Percentiles rank a stretch among this genome's conserved stretches.
Conservation (phyloP, 2,113 vertebrate species). For the Pteropus alecto region DNA sequence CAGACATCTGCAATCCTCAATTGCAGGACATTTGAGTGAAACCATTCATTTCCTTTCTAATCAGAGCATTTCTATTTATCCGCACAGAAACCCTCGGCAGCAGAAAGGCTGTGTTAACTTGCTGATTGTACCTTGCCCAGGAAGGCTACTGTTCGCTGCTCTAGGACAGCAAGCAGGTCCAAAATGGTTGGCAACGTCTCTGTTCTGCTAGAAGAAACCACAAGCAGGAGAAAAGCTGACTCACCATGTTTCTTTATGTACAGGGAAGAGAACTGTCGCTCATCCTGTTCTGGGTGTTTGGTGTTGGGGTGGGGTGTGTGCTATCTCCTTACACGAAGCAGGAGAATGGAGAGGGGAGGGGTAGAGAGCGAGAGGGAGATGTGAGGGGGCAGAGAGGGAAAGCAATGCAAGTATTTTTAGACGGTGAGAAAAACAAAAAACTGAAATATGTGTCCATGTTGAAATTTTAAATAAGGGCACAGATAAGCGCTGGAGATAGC, state of each 20-base stretch:
- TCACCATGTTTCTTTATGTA: neutral
- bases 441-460: neutral
- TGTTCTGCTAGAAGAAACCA: conserved; percentile 11
- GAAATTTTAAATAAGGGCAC: neutral
- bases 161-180: neutral
- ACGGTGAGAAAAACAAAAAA: neutral
- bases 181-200: neutral
- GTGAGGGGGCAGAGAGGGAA: neutral
- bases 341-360: neutral
- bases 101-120: conserved; percentile 14
- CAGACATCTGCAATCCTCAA: conserved; percentile 49
- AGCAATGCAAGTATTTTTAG: neutral
- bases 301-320: neutral
- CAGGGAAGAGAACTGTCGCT: neutral
- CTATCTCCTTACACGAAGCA: neutral
- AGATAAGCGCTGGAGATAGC: neutral
- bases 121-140: neutral
- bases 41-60: conserved; percentile 64
- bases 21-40: conserved; percentile 54
- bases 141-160: neutral
- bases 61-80: conserved; percentile 37
- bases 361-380: neutral
- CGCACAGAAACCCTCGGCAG: conserved; percentile 12
- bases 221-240: conserved; percentile 47
- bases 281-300: neutral